Conservation (phyloP, 2,888 invertebrate species). For the Ptycholaimellus sp. region DNA sequence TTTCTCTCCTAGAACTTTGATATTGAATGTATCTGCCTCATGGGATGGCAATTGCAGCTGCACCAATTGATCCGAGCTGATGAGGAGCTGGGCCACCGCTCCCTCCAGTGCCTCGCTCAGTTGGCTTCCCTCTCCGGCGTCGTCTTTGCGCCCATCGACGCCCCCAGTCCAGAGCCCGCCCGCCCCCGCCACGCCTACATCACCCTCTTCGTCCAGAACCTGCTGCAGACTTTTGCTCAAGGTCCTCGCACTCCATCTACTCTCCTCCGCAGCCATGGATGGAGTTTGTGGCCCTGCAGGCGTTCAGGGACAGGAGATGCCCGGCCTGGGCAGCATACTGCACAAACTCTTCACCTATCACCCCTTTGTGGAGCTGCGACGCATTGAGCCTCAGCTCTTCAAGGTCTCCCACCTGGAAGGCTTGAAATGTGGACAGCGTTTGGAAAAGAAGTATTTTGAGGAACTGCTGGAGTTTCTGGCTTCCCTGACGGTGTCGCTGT, state of each 20-base stretch:
- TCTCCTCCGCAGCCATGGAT: background rate
- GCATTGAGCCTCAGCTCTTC: constrained; percentile 32
- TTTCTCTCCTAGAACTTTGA: constrained; percentile 2
- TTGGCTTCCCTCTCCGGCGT: constrained; percentile 44
- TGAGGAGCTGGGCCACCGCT: constrained; percentile 48
- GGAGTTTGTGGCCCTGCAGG: too few relatives aligned
- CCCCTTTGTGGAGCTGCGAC: constrained; percentile 31
- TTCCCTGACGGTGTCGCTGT: constrained; percentile 10
- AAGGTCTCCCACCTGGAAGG: too few relatives aligned
- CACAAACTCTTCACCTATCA: constrained; percentile 40
- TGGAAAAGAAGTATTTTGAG: too few relatives aligned
- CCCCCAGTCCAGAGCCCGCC: background rate
- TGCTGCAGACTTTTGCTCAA: constrained; percentile 7
- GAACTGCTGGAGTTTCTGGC: constrained; percentile 10
- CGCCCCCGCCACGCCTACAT: constrained; percentile 9
- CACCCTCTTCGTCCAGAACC: constrained; percentile 4
- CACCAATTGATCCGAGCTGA: constrained; percentile 55
- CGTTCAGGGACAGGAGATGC: constrained; percentile 40
- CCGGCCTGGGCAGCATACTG: constrained; percentile 43
- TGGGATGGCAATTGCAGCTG: constrained; percentile 18
- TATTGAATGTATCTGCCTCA: background rate
- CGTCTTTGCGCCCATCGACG: constrained; percentile 21
- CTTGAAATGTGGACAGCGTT: too few relatives aligned
- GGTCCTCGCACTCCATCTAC: constrained; percentile 4
- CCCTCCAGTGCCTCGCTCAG: constrained; percentile 56